Conservation (phyloP, 2,113 vertebrate species). For the Cochlearius cochlearius region DNA sequence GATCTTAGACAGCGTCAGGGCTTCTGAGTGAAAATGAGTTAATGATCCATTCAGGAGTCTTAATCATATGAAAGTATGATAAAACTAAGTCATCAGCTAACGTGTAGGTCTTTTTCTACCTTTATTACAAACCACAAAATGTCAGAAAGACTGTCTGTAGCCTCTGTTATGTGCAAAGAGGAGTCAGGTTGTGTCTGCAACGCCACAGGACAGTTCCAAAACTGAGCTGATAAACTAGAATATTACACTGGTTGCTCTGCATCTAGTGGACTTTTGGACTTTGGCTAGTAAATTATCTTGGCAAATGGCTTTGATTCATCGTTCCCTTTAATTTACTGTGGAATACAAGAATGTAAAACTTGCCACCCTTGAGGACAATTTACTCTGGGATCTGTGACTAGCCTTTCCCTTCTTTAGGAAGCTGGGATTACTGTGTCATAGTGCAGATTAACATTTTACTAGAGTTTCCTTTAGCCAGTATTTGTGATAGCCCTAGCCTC, state of each 20-base stretch:
- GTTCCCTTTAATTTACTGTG: not conserved
- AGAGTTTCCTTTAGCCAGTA: not conserved
- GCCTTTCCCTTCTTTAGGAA: not conserved
- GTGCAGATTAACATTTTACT: not conserved
- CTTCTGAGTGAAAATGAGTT: not conserved
- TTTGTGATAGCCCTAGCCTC: not conserved
- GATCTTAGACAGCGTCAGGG: not conserved
- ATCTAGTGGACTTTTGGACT: not conserved
- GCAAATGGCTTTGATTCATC: not conserved
- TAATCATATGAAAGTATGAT: not conserved
- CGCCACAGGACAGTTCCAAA: not conserved
- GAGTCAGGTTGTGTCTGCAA: not conserved
- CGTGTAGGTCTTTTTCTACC: not conserved
- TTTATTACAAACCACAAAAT: not conserved
- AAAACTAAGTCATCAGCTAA: not conserved
- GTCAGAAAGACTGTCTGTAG: not conserved
- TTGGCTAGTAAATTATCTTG: not conserved
- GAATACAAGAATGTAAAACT: not conserved
- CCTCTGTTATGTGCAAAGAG: rapidly evolving
- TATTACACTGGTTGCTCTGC: not conserved
- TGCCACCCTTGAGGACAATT: not conserved
- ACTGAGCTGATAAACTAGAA: not conserved
- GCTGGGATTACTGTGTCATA: not conserved
- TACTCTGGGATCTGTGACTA: not conserved
- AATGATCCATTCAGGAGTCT: not conserved